These are phyloP conservation scores for Quadriops clusia DNA, from an alignment of 2,888 invertebrate genomes.

Conservation along the genomic window DNA sequence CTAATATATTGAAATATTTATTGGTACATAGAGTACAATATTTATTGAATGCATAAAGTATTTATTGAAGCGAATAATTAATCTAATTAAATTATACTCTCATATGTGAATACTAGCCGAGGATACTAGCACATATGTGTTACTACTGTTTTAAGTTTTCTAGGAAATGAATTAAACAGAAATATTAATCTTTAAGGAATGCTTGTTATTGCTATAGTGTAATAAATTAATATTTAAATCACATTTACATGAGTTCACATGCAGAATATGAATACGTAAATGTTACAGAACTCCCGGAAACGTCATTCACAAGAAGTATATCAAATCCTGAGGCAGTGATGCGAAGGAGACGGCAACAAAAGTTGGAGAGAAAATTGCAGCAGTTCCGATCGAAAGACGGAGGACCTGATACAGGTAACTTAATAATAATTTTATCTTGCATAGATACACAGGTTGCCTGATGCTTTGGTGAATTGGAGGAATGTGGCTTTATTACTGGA, in stretches of 20 bases:
- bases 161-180: too few relatives aligned
- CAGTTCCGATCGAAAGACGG: slow-evolving; percentile 93
- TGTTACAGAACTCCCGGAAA: slow-evolving; percentile 81
- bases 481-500: too few relatives aligned
- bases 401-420: slow-evolving; percentile 73
- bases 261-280: too few relatives aligned
- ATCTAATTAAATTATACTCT: background rate
- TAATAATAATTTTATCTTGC: slow-evolving; percentile 3
- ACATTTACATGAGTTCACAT: too few relatives aligned
- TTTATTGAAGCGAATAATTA: background rate
- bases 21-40: background rate
- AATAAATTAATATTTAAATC: too few relatives aligned
- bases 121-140: too few relatives aligned
- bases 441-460: too few relatives aligned
- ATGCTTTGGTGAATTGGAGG: too few relatives aligned
- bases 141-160: too few relatives aligned
- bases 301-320: slow-evolving; percentile 96
- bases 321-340: slow-evolving; percentile 99
- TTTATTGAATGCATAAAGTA: background rate
- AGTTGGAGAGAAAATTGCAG: slow-evolving; percentile 89
- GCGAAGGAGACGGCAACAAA: slow-evolving; percentile 91
- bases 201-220: too few relatives aligned
- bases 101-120: too few relatives aligned
- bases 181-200: too few relatives aligned
- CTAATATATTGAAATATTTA: background rate